Evolutionary conservation across 2,797 vertebrate species (phyloP).

Genomic region (Hapalemur alaotrensis): DNA sequence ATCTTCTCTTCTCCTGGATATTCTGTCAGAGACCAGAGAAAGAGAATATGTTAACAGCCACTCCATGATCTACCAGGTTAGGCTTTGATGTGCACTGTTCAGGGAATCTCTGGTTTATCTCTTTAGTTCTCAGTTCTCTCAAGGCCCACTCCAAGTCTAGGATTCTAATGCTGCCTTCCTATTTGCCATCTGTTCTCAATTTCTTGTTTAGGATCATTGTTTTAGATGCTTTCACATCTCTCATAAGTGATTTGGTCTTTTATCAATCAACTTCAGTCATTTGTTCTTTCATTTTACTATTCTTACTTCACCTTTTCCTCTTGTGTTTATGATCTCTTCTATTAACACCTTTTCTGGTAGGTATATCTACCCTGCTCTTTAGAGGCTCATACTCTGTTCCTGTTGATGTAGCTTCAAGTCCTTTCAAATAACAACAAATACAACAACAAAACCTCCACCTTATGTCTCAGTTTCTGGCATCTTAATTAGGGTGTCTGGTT

Average conservation of each 20-base stretch:
- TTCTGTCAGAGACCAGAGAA: not conserved
- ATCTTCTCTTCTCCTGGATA: not conserved
- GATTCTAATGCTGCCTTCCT: not conserved
- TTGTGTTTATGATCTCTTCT: not conserved
- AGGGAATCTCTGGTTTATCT: not conserved
- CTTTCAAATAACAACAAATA: conserved; percentile 26
- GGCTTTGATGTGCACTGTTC: not conserved
- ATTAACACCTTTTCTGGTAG: not conserved
- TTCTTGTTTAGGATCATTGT: not conserved
- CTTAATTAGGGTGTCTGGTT: conserved; percentile 48
- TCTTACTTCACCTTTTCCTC: not conserved
- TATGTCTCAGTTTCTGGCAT: conserved; percentile 1
- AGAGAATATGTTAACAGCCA: not conserved
- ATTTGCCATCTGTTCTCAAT: not conserved
- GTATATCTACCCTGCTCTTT: not conserved
- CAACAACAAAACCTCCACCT: conserved; percentile 15
- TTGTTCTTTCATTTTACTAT: conserved; percentile 16
- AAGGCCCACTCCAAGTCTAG: not conserved
- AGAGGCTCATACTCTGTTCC: not conserved
- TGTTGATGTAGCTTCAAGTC: not conserved
- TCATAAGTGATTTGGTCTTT: not conserved
- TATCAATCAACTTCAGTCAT: conserved; percentile 6
- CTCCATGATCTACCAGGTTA: not conserved
- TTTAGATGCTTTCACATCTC: not conserved
- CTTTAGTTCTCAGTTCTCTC: not conserved